A percentile compares a stretch with the other conserved stretches of the same genome.
Evolutionary conservation across 2,113 vertebrate genomes (phyloP).

Genomic region (Felis chaus): DNA sequence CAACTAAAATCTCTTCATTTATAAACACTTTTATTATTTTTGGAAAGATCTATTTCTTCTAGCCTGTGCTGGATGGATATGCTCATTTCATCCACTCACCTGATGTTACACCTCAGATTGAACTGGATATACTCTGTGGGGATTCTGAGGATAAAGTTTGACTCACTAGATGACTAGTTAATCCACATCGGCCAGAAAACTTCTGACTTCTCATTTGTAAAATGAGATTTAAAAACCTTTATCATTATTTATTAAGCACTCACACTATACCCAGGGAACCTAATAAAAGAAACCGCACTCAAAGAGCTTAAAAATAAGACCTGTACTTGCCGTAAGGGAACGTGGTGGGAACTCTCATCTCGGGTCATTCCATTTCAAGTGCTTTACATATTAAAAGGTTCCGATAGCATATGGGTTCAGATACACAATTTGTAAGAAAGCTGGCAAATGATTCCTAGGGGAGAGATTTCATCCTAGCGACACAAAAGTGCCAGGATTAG

Average conservation of each 20-base stretch:
- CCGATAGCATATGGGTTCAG: not conserved
- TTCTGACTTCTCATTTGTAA: constrained; percentile 62
- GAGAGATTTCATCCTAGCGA: not conserved
- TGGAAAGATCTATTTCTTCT: not conserved
- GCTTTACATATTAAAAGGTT: constrained; percentile 60
- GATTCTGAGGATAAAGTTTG: not conserved
- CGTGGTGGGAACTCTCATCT: not conserved
- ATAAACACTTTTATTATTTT: constrained; percentile 11
- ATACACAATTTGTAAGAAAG: not conserved
- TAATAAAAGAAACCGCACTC: constrained; percentile 58
- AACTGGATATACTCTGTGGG: not conserved
- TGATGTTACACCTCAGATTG: not conserved
- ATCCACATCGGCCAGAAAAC: not conserved
- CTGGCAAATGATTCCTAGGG: constrained; percentile 18
- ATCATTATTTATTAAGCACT: constrained; percentile 65
- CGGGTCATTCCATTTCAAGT: not conserved
- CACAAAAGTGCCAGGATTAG: constrained; percentile 25
- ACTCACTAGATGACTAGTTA: constrained; percentile 13
- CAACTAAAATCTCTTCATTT: not conserved
- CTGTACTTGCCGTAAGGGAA: not conserved
- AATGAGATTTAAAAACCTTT: constrained; percentile 66
- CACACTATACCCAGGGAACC: not conserved
- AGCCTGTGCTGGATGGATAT: not conserved
- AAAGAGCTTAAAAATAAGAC: constrained; percentile 56
- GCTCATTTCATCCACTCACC: constrained; percentile 3